phyloP scores from a whole-genome alignment of 2,113 vertebrate genomes.

The Perca fluviatilis region DNA sequence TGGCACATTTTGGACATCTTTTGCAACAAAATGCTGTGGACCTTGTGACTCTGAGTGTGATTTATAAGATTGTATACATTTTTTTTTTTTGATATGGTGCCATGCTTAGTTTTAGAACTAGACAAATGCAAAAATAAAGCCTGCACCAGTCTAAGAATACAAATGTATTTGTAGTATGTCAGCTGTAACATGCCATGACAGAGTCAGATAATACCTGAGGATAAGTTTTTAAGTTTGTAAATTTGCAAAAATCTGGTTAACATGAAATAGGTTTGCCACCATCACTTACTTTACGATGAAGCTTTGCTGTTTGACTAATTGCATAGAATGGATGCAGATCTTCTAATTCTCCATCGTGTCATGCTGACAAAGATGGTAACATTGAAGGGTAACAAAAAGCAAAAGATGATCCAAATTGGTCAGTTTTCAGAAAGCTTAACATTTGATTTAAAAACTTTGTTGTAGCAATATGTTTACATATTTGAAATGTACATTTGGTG shows the following conservation, averaged over 20 bases:
- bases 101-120: neutral
- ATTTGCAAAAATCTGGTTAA: conserved; percentile 8
- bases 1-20: conserved; percentile 42
- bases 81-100: neutral
- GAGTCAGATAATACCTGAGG: neutral
- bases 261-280: neutral
- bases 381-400: neutral
- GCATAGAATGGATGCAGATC: conserved; percentile 25
- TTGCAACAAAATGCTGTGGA: conserved; percentile 13
- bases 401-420: conserved; percentile 57
- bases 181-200: neutral
- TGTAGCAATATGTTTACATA: conserved; percentile 10
- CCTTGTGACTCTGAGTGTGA: neutral
- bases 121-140: conserved; percentile 2
- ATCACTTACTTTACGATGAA: neutral
- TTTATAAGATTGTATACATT: neutral
- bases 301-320: neutral
- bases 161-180: neutral
- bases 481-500: conserved; percentile 46
- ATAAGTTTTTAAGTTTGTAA: neutral
- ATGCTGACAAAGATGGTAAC: conserved; percentile 1
- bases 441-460: conserved; percentile 1
- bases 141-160: neutral
- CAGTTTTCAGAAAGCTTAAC: conserved; percentile 45
- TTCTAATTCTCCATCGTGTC: conserved; percentile 22